phyloP scores from a whole-genome alignment of 1,140 invertebrate species.

The Zeugodacus cucurbitae region DNA sequence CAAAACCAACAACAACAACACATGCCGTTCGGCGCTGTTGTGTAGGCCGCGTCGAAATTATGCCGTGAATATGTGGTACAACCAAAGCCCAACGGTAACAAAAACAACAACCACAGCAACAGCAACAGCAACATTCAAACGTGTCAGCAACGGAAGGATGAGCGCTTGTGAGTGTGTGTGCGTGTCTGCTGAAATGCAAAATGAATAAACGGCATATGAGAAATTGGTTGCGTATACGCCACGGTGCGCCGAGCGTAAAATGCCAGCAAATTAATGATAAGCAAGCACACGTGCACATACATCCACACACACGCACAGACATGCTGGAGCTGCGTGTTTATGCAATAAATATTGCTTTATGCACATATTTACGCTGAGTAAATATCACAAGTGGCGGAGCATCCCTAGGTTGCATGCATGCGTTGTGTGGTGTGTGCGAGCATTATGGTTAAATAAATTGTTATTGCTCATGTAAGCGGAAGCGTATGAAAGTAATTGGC shows the following conservation, averaged over 20 bases:
- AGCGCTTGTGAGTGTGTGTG: neutral
- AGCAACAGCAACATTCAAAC: neutral
- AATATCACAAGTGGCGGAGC: neutral
- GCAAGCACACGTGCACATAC: neutral
- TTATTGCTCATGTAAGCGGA: slow-evolving; percentile 26
- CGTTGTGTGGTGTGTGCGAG: neutral
- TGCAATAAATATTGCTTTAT: neutral
- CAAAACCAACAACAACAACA: neutral
- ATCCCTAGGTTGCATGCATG: neutral
- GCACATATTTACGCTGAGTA: neutral
- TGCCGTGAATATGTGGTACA: neutral
- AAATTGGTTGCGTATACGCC: slow-evolving; percentile 17
- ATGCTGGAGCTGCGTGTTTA: too few relatives aligned
- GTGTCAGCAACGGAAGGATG: neutral
- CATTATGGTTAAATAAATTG: neutral
- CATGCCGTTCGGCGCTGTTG: neutral
- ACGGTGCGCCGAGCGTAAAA: neutral
- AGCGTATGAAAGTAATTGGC: slow-evolving; percentile 8
- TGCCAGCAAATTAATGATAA: slow-evolving; percentile 27
- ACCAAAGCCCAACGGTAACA: neutral
- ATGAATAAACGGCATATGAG: neutral
- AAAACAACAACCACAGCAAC: neutral
- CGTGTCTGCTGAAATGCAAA: neutral
- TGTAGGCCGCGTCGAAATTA: neutral
- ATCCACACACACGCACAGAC: neutral